Evolutionary conservation across 64 coral and sea anemone genomes (phyloP), one percentile per base, ranked within the genome.

Genomic region (Acropora tenuis): DNA sequence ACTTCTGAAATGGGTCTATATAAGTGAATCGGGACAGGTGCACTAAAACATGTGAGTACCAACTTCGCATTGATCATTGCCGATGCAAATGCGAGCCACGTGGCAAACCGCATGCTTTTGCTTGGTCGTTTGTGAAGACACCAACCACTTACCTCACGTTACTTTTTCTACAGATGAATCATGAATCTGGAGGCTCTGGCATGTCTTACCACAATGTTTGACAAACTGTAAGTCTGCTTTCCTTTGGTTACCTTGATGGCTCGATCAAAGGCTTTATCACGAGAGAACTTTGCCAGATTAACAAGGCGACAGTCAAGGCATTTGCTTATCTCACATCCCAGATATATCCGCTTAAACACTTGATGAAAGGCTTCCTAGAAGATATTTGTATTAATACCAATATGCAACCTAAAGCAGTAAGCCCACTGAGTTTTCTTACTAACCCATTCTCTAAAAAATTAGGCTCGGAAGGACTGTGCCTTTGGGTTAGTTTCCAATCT

Each of bases 341-440:
- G 71, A 46, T 96, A 96, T 2, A 46, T 0, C 15, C 75, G n/a
- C 18, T 96, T 96, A 44, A 92, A 96, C 40, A 92, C 90, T 2
- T 44, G 40, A 65, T 96, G 94, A 65, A 96, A 96, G 15, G 86
- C 90, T 75, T 92, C 94, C 0, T 84, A 78, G 47, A 96, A 96
- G 90, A 96, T 96, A 59, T 96, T 96, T 3, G 94, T 92, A 15
- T 96, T 96, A 15, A 92, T 92, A 2, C 78, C 79, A 1, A 89
- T 69, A 5, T 74, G 86, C 4, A 77, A 16, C 3, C 94, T 58
- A 10, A 86, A 80, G 48, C 78, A 92, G 61, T 86, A 89, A 4
- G 94, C 90, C 94, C 94, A 92, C 13, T 92, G 78, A 8, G 80
- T 2, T 30, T 81, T 96, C 78, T 77, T 92, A 10, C 17, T 1